Conservation (phyloP, 1,140 invertebrate genomes). For the Zaprionus kolodkinae region DNA sequence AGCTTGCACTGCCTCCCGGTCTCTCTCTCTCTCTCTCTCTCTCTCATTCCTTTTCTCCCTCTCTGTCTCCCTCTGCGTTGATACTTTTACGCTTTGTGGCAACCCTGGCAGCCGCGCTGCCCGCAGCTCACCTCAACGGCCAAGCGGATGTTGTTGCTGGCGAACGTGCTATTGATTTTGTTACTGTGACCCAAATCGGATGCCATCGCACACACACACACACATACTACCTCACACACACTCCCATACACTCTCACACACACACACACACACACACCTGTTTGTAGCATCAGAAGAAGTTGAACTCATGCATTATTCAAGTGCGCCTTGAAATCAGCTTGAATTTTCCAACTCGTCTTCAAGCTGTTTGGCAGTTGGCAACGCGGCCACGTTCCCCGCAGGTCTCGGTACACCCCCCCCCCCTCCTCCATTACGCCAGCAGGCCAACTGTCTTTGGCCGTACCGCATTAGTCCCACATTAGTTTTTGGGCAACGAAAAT, state of each 20-base stretch:
- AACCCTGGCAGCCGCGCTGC: background rate
- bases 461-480: background rate
- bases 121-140: constrained; percentile 1
- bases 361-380: constrained; percentile 13
- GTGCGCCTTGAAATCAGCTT: constrained; percentile 52
- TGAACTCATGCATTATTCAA: constrained; percentile 67
- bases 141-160: background rate
- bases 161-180: constrained; percentile 67
- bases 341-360: constrained; percentile 37
- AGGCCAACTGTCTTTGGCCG: background rate
- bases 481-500: constrained; percentile 13
- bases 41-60: background rate
- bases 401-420: constrained; percentile 8
- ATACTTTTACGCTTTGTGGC: background rate
- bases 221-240: constrained; percentile 14
- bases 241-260: background rate
- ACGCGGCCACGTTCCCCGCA: background rate
- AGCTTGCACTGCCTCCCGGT: background rate
- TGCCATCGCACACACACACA: constrained; percentile 5
- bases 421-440: too few relatives aligned
- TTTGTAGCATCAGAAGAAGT: constrained; percentile 9
- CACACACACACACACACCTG: background rate
- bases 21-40: background rate
- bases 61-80: background rate
- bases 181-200: constrained; percentile 64